Base-by-base conservation (phyloP, 2,888 invertebrate genomes). In the Diarsia brunnea region DNA sequence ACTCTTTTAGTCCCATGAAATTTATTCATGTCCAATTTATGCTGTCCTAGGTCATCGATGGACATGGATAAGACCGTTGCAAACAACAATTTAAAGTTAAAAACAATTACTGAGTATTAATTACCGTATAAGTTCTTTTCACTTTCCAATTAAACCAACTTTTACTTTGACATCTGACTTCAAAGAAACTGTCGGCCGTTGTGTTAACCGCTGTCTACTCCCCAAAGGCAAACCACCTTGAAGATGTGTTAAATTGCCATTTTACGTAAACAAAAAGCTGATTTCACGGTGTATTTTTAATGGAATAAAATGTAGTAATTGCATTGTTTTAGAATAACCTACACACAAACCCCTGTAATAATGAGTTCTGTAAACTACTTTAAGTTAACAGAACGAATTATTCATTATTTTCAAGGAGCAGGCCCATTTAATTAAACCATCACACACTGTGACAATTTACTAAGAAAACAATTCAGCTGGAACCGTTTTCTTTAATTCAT, bases 381-480 rank as follows among this genome's bases (percentile, higher is more conserved):
- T 2, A 38, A 38, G 38, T 38, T 38, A 3, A 38, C 4, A 38
- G 38, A 38, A 38, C 38, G 38, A 38, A 38, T 38, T 38, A 38
- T 38, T 38, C 38, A 38, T 38, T 38, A 38, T 38, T 38, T 5
- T 38, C 4, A 38, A 4, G 38, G 4, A 38, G 2, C 16, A 12
- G 16, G 16, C 21, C 10, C 0, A 38, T 63, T 47, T 68, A 58
- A 83, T 83, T 31, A 68, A 68, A 75, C 21, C 60, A 61, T 79
- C 47, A 68, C 45, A 7, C 16, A 0, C 5, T 19, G 45, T 58
- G 71, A 55, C 24, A 69, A 45, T 58, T 66, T 75, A 61, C 67
- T 53, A 45, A 70, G 63, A 63, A 63, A 24, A 4, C 7, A 27
- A 65, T 5, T 12, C 79, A 82, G 73, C 73, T 83, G 70, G 38